Evolutionary conservation across 2,888 invertebrate genomes (phyloP).

Genomic region (Scaptomyza polygonia): DNA sequence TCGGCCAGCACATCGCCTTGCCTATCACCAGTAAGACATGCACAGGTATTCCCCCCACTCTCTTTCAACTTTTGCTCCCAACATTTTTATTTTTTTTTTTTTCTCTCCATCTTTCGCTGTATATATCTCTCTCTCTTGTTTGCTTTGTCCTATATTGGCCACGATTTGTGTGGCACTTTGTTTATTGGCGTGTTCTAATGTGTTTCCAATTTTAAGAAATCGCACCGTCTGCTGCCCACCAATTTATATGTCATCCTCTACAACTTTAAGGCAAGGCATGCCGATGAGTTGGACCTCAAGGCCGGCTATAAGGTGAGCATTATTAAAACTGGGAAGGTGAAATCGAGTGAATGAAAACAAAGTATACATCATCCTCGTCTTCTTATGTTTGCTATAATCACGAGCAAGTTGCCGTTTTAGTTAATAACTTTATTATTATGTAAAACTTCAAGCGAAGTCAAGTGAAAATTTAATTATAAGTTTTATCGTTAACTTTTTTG

Average conservation of each 20-base stretch:
- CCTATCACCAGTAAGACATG: slow-evolving; percentile 91
- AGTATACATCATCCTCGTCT: not conserved
- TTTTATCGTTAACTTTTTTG: too few species aligned
- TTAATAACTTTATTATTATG: too few species aligned
- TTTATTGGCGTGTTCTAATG: slow-evolving; percentile 34
- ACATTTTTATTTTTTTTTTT: slow-evolving; percentile 43
- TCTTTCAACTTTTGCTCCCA: slow-evolving; percentile 25
- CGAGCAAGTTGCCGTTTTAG: too few species aligned
- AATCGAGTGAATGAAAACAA: not conserved
- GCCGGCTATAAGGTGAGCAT: slow-evolving; percentile 89
- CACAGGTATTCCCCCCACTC: slow-evolving; percentile 81
- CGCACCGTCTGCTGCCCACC: slow-evolving; percentile 93
- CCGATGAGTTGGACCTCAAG: slow-evolving; percentile 96
- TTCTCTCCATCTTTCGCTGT: not conserved
- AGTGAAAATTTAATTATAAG: too few species aligned
- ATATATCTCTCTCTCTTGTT: slow-evolving; percentile 1
- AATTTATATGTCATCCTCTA: slow-evolving; percentile 97
- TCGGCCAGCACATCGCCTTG: slow-evolving; percentile 97
- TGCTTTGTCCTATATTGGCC: not conserved
- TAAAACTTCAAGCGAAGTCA: too few species aligned
- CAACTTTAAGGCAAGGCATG: slow-evolving; percentile 97
- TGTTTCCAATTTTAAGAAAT: slow-evolving; percentile 86
- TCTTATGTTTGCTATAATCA: too few species aligned
- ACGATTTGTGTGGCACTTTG: slow-evolving; percentile 12
- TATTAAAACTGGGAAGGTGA: not conserved